phyloP scores from a whole-genome alignment of 1,140 invertebrate genomes.

The Agrilus planipennis region DNA sequence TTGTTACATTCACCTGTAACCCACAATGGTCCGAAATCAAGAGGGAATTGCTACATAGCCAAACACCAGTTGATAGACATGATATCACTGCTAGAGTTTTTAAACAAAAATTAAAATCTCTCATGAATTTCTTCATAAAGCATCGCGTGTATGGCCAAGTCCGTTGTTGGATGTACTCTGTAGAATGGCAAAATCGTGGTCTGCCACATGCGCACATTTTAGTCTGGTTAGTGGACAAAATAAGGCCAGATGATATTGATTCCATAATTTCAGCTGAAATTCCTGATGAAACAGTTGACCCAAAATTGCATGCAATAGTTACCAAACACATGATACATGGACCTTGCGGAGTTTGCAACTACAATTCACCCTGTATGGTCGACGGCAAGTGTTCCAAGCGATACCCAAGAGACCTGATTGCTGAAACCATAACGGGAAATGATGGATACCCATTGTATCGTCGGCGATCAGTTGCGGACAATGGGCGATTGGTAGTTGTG shows the following conservation, averaged over 20 bases:
- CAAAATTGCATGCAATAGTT: constrained; percentile 19
- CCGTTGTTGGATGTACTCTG: constrained; percentile 33
- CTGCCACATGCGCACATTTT: constrained; percentile 28
- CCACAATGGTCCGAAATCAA: constrained; percentile 34
- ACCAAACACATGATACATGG: constrained; percentile 30
- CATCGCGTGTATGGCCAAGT: constrained; percentile 23
- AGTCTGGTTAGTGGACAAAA: constrained; percentile 30
- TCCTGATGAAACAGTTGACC: constrained; percentile 28
- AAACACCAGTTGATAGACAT: constrained; percentile 34
- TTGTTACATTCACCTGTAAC: constrained; percentile 35
- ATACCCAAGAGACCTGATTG: constrained; percentile 20
- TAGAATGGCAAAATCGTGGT: constrained; percentile 39
- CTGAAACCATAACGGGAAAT: constrained; percentile 19
- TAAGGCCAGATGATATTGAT: constrained; percentile 26
- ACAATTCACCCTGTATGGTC: constrained; percentile 31
- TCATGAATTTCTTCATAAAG: constrained; percentile 25
- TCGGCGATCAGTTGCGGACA: constrained; percentile 27
- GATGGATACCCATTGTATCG: constrained; percentile 28
- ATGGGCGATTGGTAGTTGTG: constrained; percentile 25
- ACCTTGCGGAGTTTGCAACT: constrained; percentile 26
- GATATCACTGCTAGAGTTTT: constrained; percentile 31
- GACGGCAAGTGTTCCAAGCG: constrained; percentile 23
- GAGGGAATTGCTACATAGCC: constrained; percentile 9
- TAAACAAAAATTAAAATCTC: constrained; percentile 27
- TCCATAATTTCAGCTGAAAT: constrained; percentile 34